These are phyloP conservation scores for Alloscopus bannaensis DNA, from an alignment of 2,888 invertebrate species.

Conservation along the genomic window DNA sequence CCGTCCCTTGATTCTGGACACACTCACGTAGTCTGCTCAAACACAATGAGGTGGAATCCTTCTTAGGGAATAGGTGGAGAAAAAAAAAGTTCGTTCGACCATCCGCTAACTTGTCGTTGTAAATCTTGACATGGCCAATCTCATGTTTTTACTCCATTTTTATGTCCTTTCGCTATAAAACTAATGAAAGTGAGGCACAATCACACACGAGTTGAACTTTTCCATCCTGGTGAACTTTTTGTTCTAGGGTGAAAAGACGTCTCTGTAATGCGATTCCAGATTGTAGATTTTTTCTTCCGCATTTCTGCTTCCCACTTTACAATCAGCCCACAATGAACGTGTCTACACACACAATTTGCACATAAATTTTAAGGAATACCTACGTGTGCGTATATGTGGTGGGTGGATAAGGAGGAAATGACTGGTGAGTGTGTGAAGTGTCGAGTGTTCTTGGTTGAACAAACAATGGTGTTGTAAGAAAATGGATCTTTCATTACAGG, in stretches of 20 bases:
- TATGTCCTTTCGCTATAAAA: conserved; percentile 16
- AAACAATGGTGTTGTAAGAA: conserved; percentile 11
- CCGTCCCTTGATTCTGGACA: conserved; percentile 4
- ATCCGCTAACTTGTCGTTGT: conserved; percentile 16
- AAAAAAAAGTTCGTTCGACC: conserved; percentile 7
- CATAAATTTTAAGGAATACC: too few species aligned
- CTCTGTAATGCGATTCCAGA: too few species aligned
- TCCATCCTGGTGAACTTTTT: background rate
- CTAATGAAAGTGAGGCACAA: conserved; percentile 19
- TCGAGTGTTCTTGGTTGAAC: conserved; percentile 26
- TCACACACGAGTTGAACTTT: conserved; percentile 5
- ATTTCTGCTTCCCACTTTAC: too few species aligned
- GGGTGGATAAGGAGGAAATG: conserved; percentile 19
- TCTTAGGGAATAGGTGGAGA: background rate
- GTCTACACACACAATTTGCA: too few species aligned
- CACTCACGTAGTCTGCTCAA: background rate
- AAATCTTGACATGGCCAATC: conserved; percentile 32
- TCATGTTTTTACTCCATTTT: conserved; percentile 24
- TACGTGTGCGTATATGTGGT: background rate
- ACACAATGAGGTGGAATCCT: background rate
- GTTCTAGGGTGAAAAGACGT: background rate
- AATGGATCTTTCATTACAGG: conserved; percentile 37
- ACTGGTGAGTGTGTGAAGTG: conserved; percentile 18
- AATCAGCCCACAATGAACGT: too few species aligned
- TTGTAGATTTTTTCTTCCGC: too few species aligned